These are phyloP conservation scores for Hofmannophila pseudospretella DNA, from an alignment of 2,888 invertebrate species.

Conservation along the genomic window DNA sequence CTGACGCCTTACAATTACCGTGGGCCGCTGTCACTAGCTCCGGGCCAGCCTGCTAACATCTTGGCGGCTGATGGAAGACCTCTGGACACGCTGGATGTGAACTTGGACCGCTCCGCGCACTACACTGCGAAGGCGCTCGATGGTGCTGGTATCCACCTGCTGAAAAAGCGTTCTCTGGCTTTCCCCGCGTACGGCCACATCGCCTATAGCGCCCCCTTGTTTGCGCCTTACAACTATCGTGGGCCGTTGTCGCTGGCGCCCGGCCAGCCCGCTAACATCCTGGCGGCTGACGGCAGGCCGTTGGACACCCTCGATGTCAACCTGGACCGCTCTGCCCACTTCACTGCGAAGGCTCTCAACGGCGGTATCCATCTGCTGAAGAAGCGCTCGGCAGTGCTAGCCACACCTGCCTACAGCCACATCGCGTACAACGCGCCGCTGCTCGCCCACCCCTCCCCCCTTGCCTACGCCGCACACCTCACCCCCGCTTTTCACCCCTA, in stretches of 20 bases:
- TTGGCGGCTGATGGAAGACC: slow-evolving; percentile 63
- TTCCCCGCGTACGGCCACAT: slow-evolving; percentile 24
- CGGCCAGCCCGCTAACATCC: slow-evolving; percentile 62
- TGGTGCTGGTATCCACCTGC: slow-evolving; percentile 36
- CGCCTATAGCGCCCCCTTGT: slow-evolving; percentile 31
- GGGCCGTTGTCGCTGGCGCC: slow-evolving; percentile 65
- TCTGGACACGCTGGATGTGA: slow-evolving; percentile 63
- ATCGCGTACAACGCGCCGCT: slow-evolving; percentile 9
- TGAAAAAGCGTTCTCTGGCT: slow-evolving; percentile 45
- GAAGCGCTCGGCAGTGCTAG: slow-evolving; percentile 37
- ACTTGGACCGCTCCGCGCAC: slow-evolving; percentile 64
- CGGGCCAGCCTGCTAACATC: slow-evolving; percentile 64
- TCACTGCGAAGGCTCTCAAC: slow-evolving; percentile 53
- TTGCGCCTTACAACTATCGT: slow-evolving; percentile 47
- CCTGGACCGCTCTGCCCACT: slow-evolving; percentile 62
- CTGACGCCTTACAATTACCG: slow-evolving; percentile 29
- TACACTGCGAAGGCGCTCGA: slow-evolving; percentile 52
- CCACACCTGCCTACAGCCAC: slow-evolving; percentile 4
- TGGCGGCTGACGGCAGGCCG: slow-evolving; percentile 64
- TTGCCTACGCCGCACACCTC: slow-evolving; percentile 21
- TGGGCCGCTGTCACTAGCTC: slow-evolving; percentile 61
- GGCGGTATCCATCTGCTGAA: slow-evolving; percentile 39
- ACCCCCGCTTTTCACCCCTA: slow-evolving; percentile 11
- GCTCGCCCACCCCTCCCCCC: slow-evolving; percentile 14
- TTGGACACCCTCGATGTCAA: slow-evolving; percentile 66